phyloP scores from a whole-genome alignment of 2,797 vertebrate genomes.

The Protonibea diacanthus region DNA sequence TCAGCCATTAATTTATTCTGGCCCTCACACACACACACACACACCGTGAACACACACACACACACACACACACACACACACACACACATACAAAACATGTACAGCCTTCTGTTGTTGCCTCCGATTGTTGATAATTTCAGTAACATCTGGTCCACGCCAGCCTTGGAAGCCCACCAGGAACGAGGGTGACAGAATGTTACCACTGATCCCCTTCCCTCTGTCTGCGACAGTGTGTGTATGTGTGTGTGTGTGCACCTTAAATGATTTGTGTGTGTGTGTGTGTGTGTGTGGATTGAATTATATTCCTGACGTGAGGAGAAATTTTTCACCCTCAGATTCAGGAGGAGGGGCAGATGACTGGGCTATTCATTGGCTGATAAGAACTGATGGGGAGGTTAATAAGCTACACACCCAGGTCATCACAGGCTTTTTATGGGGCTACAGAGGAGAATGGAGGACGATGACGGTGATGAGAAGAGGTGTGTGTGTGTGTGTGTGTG shows the following conservation, averaged over 20 bases:
- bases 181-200: conserved; percentile 69
- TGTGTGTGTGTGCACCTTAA: conserved; percentile 21
- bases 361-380: conserved; percentile 82
- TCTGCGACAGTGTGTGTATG: neutral
- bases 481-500: conserved; percentile 23
- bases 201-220: conserved; percentile 43
- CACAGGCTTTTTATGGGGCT: conserved; percentile 73
- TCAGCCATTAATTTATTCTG: conserved; percentile 98
- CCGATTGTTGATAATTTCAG: conserved; percentile 92
- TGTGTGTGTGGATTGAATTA: conserved; percentile 72
- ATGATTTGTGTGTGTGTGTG: conserved; percentile 46
- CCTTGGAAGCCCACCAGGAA: conserved; percentile 82
- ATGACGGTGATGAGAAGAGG: conserved; percentile 63
- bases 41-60: conserved; percentile 25
- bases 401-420: conserved; percentile 84
- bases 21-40: conserved; percentile 65
- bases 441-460: conserved; percentile 71
- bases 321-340: conserved; percentile 66
- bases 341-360: conserved; percentile 76
- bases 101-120: conserved; percentile 64
- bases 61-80: conserved; percentile 28
- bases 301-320: conserved; percentile 68
- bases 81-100: conserved; percentile 30
- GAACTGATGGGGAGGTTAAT: conserved; percentile 85
- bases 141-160: conserved; percentile 92